phyloP scores from a whole-genome alignment of 2,113 vertebrate species.

The Panthera tigris region DNA sequence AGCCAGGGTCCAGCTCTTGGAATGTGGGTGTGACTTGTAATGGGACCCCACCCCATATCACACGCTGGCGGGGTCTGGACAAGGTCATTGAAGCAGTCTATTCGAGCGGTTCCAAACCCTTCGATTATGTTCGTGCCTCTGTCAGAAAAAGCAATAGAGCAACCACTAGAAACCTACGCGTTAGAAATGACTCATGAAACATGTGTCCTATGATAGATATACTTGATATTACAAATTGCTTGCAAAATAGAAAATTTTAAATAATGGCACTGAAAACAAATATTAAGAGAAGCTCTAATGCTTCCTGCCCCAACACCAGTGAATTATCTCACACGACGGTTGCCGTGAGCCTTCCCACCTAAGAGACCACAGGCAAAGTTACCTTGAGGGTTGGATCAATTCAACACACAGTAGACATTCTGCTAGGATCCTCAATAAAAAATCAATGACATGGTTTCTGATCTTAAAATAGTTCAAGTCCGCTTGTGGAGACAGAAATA shows the following conservation, averaged over 20 bases:
- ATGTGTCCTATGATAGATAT: background rate
- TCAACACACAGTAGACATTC: background rate
- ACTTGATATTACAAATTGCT: background rate
- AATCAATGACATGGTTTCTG: background rate
- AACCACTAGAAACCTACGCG: background rate
- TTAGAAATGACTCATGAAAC: background rate
- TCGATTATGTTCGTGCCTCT: background rate
- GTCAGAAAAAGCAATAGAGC: background rate
- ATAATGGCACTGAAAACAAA: background rate
- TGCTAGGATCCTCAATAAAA: background rate
- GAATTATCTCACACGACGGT: background rate
- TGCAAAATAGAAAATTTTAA: background rate
- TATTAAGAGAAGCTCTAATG: background rate
- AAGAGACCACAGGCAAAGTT: too few relatives aligned
- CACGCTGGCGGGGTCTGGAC: background rate
- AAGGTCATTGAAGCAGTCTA: too few relatives aligned
- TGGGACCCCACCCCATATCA: accelerated
- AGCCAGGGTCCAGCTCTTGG: background rate
- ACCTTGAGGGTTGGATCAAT: background rate
- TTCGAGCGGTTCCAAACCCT: background rate
- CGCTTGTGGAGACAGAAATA: background rate
- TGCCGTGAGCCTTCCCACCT: background rate
- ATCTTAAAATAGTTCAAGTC: background rate
- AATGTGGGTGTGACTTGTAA: too few relatives aligned
- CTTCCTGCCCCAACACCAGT: background rate